These are phyloP conservation scores for Pterophyllum scalare DNA, from an alignment of 2,113 vertebrate species.

Conservation along the genomic window DNA sequence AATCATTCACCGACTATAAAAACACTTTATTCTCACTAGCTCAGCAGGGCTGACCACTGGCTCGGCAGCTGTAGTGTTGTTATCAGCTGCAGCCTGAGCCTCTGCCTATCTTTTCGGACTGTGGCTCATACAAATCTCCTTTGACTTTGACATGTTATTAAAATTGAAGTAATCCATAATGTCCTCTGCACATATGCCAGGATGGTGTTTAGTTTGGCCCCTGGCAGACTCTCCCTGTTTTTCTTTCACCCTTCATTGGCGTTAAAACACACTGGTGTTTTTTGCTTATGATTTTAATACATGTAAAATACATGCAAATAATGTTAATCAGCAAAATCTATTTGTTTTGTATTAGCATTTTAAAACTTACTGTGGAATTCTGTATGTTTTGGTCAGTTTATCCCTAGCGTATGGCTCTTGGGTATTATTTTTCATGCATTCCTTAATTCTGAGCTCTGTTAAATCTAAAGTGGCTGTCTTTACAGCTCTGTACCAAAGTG, in stretches of 20 bases:
- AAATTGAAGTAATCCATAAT: conserved; percentile 56
- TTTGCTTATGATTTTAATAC: neutral
- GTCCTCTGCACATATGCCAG: conserved; percentile 19
- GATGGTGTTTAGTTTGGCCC: neutral
- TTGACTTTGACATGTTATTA: conserved; percentile 59
- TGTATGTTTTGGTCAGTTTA: neutral
- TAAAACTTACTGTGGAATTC: neutral
- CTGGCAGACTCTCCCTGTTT: neutral
- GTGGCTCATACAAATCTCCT: conserved; percentile 44
- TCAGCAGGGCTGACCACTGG: conserved; percentile 28
- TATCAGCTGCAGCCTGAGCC: conserved; percentile 40
- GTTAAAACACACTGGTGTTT: neutral
- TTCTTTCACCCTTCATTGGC: neutral
- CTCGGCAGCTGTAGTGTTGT: neutral
- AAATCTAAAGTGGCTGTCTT: neutral
- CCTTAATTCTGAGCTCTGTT: neutral
- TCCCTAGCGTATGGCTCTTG: neutral
- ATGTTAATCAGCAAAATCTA: neutral
- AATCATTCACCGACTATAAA: neutral
- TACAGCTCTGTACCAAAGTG: neutral
- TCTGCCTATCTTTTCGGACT: conserved; percentile 34
- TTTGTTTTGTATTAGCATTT: neutral
- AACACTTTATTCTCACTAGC: neutral
- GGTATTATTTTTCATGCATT: neutral
- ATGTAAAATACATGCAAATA: neutral